Base-by-base conservation (phyloP, 2,888 invertebrate species). In the Chrysopilus asiliformis region DNA sequence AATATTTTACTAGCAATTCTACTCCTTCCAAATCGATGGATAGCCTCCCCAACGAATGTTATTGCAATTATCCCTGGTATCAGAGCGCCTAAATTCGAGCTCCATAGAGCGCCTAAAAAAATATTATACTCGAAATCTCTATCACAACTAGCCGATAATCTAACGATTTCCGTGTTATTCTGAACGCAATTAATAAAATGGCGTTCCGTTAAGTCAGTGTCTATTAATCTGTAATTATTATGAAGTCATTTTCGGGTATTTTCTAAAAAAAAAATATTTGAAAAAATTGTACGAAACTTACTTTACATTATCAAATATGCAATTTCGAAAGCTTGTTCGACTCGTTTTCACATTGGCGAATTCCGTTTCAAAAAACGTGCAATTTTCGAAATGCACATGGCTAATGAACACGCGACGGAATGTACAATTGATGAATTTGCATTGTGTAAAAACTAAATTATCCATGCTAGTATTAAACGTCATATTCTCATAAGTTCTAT, bases 291-390 rank as follows among this genome's bases (percentile, higher is more conserved):
- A 22, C 10, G 15, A 25, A 10, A 50, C 58, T 56, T 50, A 78
- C 78, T 72, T 74, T 48, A 72, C 74, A 54, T 75, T 69, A 35
- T 70, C 64, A 41, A 82, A 74, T 4, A 67, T 50, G 28, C 73
- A 72, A 36, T 73, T 70, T 29, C 65, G 64, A 55, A 83, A 82
- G 43, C 66, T 69, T 0, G 78, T 76, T 38, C 72, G 71, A 31
- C 79, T 79, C 10, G 78, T 76, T 56, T 76, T 79, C 28, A 83
- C 73, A 47, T 76, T 79, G 19, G 72, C 69, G 52, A 84, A 77
- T 45, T 76, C 73, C 4, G 74, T 73, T 28, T 74, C 71, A n/a
- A 65, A 62, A 52, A 84, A 77, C 5, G 74, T 67, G 53, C 82
- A 81, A 51, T 78, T 78, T 46, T 65, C 61, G 56, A 83, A 83